These are phyloP conservation scores for Varroa destructor DNA, from an alignment of 1,140 invertebrate genomes.

Conservation along the genomic window DNA sequence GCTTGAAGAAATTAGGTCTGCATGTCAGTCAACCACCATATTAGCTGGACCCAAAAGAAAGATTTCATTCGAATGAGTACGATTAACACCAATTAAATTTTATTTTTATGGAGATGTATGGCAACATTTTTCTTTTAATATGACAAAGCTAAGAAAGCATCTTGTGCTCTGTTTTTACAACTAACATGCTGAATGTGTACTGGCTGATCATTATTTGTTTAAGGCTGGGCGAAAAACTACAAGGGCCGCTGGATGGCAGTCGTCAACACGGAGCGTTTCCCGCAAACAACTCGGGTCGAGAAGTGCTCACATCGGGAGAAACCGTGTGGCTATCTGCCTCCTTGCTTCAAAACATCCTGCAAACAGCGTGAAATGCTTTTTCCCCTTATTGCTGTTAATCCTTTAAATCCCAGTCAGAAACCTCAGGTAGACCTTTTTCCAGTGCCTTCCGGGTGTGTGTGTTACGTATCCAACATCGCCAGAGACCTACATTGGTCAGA, in stretches of 20 bases:
- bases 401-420: conserved; percentile 21
- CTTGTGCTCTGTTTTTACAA: too few relatives aligned
- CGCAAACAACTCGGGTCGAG: conserved; percentile 18
- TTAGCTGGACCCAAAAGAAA: too few relatives aligned
- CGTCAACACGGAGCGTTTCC: conserved; percentile 11
- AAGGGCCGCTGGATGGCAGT: conserved; percentile 24
- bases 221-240: conserved; percentile 24
- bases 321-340: conserved; percentile 14
- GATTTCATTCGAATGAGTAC: too few relatives aligned
- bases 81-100: too few relatives aligned
- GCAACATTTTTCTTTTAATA: too few relatives aligned
- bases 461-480: neutral
- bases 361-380: conserved; percentile 24
- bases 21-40: too few relatives aligned
- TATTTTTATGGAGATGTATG: too few relatives aligned
- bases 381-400: conserved; percentile 18
- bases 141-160: too few relatives aligned
- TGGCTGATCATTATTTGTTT: neutral
- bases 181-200: too few relatives aligned
- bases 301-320: conserved; percentile 14
- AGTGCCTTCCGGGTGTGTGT: conserved; percentile 21
- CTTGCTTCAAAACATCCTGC: conserved; percentile 22
- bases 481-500: too few relatives aligned
- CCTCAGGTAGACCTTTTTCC: conserved; percentile 26
- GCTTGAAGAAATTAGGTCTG: too few relatives aligned